Evolutionary conservation across 2,113 vertebrate species (phyloP), one percentile per base, ranked within the genome.

Genomic region (Pollachius pollachius): DNA sequence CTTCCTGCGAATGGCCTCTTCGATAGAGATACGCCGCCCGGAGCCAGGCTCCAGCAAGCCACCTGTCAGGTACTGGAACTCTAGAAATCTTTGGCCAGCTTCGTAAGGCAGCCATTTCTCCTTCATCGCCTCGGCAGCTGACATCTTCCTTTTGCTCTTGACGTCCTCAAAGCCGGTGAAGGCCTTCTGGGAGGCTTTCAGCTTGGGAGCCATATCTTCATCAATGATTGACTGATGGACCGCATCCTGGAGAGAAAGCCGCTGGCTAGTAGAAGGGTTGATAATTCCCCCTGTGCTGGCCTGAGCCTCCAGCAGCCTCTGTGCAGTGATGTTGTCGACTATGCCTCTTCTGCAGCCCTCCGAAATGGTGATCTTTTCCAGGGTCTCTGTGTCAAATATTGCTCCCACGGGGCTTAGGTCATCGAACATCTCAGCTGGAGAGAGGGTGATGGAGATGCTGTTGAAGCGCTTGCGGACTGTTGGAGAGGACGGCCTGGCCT

Each of bases 91-190:
- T 74, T 98, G 95, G 2, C 97, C 97, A 21, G 98, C 96, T 62
- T 99, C 97, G 0, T 99, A 96, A 7, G 97, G 97, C 60, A 99
- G 82, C 97, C 98, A 99, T 17, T 94, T 92, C 74, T 97, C 97
- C 72, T 96, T 98, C 62, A 99, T 95, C 1, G 98, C 98, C 80
- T 99, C 95, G 52, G 95, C 97, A 0, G 93, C 95, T 0, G 96
- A 99, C 92, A 99, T 95, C 86, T 89, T 97, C 64, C 93, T 94
- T 81, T 95, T 95, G 0, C 92, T 94, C 75, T 98, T 99, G 72
- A 98, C 90, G 11, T 98, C 97, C 84, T 99, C 97, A 0, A 97
- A 98, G 48, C 98, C 98, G 64, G 82, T 2, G 77, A 88, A 98
- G 74, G 98, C 98, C 84, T 98, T 99, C 84, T 98, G 96, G 23